Conservation (phyloP, 2,113 vertebrate genomes). For the Lonchura striata region DNA sequence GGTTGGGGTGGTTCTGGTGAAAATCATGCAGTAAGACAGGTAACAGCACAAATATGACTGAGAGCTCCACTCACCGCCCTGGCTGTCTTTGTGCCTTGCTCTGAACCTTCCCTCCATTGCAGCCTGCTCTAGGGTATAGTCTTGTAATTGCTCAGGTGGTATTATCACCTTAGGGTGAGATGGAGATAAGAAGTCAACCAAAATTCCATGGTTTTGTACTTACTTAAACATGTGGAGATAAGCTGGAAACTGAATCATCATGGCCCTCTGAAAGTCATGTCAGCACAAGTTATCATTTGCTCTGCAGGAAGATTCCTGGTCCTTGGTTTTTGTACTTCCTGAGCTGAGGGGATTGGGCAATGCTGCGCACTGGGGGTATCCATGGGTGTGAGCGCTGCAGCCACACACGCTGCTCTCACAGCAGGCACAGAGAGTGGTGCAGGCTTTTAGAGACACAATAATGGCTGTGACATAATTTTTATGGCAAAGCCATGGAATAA, state of each 20-base stretch:
- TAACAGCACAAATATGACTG: neutral
- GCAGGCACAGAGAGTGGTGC: neutral
- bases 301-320: neutral
- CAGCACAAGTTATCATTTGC: neutral
- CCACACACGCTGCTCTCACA: neutral
- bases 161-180: neutral
- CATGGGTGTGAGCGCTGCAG: neutral
- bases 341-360: neutral
- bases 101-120: neutral
- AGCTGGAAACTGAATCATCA: neutral
- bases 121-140: neutral
- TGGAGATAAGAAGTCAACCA: neutral
- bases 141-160: neutral
- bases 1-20: neutral
- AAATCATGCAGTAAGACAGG: neutral
- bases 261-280: neutral
- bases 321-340: neutral
- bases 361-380: neutral
- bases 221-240: neutral
- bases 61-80: neutral
- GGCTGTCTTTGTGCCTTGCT: neutral
- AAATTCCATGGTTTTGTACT: neutral
- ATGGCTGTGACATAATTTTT: neutral
- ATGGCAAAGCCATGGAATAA: neutral
- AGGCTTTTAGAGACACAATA: neutral